Evolutionary conservation across 2,888 invertebrate species (phyloP), one percentile per base, ranked within the genome.

Genomic region (Allolobophora icterica): DNA sequence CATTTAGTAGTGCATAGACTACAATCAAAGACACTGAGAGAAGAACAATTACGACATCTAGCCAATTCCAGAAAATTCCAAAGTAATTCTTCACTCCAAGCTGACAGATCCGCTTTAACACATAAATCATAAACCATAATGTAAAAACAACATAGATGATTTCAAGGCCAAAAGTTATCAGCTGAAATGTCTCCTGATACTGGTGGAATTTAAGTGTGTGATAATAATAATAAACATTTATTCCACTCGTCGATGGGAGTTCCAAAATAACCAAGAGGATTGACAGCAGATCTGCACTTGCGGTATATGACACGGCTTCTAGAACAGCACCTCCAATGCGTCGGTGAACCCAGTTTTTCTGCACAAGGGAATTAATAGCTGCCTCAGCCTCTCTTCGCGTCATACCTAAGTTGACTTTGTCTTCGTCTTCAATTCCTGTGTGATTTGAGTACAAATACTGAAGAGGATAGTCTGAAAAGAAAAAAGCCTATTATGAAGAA

Each of bases 131-230:
- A 87, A 87, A 87, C 87, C 87, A 87, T 21, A 87, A 24, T 33
- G 87, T 38, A 17, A 87, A 87, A 35, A 15, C 38, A 38, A 87
- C 35, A 34, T 87, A 87, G 19, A 33, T 19, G 15, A 87, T 87
- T 87, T 87, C 87, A 38, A 87, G 87, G 21, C 19, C 87, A 38
- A 87, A 87, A 38, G 38, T 35, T 87, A 87, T 35, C 87, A 87
- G 87, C 87, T 87, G 87, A 87, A 87, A 87, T 87, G 87, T 87
- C 38, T 87, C 35, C 87, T 35, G 87, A 35, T 87, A 87, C 15
- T 87, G 87, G 35, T 87, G 34, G 38, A 87, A 87, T 38, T 87
- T 87, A 17, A 87, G 87, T 8, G 87, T 35, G 87, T 87, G 87
- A 38, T 24, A 35, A 38, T 34, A 35, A 19, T 34, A 35, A 19